Evolutionary conservation across 2,797 vertebrate species (phyloP), one percentile per base, ranked within the genome.

Genomic region (Acanthurus lineatus): DNA sequence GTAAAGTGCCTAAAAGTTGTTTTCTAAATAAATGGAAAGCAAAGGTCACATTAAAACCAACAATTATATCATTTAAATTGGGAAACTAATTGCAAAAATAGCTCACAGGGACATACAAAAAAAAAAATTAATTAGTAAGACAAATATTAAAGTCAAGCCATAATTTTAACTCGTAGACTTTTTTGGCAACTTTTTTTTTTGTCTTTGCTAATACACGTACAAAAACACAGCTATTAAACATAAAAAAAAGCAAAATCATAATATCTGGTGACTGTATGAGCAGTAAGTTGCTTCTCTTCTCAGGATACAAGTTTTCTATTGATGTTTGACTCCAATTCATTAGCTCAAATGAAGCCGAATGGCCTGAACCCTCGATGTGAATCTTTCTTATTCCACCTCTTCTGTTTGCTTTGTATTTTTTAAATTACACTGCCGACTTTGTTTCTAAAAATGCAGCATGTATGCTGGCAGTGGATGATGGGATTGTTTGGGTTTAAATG

Each of bases 401-500:
- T 25, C 25, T 25, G 25, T 25, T 25, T 25, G 25, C 25, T 25
- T 25, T 25, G 25, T 25, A 25, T 25, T 2, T 61, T 52, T 64
- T 9, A 45, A 59, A 58, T 49, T 4, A 62, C 10, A 12, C 40
- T 1, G 1, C 58, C 20, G 4, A 32, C 11, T 73, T 49, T 54
- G 59, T 45, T 60, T 65, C 32, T 40, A 17, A 57, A 69, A 25
- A 25, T 76, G 63, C 20, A 61, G 9, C 66, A 75, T 72, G 64
- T 45, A 72, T 66, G 45, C n/a, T 54, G 63, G 68, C 54, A 69
- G 73, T 42, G 8, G 19, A 76, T 19, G n/a, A 25, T 38, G 28
- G 38, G 54, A 76, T 71, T 52, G 22, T 49, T 47, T 25, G 63
- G 52, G 35, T 66, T 67, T 57, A 53, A 73, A 81, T 66, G 67